phyloP scores from a whole-genome alignment of 2,888 invertebrate species.

The Mythimna pallens region DNA sequence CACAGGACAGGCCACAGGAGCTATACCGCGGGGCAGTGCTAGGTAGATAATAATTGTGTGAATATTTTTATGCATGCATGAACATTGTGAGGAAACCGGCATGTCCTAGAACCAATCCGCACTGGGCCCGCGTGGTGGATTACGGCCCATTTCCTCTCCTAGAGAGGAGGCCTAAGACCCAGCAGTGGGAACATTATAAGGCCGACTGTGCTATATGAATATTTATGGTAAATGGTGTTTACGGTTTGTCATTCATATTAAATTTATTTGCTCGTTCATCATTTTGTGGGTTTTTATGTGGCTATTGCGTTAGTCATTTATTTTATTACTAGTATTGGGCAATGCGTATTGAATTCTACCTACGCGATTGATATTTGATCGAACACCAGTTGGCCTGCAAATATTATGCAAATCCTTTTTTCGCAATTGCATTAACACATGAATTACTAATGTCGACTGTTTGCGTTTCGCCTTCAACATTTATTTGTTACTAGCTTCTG shows the following conservation, averaged over 20 bases:
- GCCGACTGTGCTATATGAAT: no score
- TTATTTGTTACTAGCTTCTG: no score
- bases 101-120: no score
- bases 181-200: no score
- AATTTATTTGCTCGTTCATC: constrained; percentile 39
- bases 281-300: constrained; percentile 15
- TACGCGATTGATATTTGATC: constrained; percentile 16
- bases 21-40: not conserved
- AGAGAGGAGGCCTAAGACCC: no score
- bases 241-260: constrained; percentile 44
- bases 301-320: constrained; percentile 15
- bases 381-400: not conserved
- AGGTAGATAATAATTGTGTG: constrained; percentile 25
- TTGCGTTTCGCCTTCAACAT: not conserved
- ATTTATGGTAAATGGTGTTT: constrained; percentile 26
- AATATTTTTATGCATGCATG: not conserved
- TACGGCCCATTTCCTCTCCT: no score
- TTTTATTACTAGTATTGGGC: constrained; percentile 14
- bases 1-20: not conserved
- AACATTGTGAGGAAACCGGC: no score
- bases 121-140: no score
- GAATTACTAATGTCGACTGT: not conserved
- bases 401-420: not conserved
- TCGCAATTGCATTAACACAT: not conserved
- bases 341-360: constrained; percentile 15